Evolutionary conservation across 2,797 vertebrate genomes (phyloP), one percentile per base, ranked within the genome.

Genomic region (Crenuchus spilurus): DNA sequence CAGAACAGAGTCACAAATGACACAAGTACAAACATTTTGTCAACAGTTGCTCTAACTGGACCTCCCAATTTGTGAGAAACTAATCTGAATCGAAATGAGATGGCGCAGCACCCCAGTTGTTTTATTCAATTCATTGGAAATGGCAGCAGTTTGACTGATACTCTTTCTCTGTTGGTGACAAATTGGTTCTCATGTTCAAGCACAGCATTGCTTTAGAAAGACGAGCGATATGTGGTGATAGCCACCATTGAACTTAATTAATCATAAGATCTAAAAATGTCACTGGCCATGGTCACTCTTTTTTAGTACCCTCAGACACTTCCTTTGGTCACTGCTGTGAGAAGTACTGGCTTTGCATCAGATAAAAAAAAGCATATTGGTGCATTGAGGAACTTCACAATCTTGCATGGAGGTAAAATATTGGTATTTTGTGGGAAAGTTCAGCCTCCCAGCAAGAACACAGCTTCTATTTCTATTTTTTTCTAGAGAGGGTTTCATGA

Each of bases 281-380:
- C 78, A 13, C 16, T 83, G 89, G 83, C 84, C 84, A 89, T 88
- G 91, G 88, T 84, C 90, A 76, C 77, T 74, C 87, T n/a, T n/a
- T n/a, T n/a, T n/a, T 89, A 85, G 77, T 85, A 87, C 87, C 86
- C 78, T 60, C 77, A 78, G 78, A 78, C 81, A 83, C 83, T 88
- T 92, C 84, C 88, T 90, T 87, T 89, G 86, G 90, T 87, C 88
- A 80, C 85, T 88, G 88, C 88, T 84, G 86, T 72, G 73, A 74
- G 68, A 87, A 86, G 81, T 84, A 83, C 84, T 81, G 85, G 5
- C 42, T 90, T 84, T 88, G 72, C 84, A 89, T 86, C 49, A 41
- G 80, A 84, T 82, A 83, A 83, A 77, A 83, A 77, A 84, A 83
- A 86, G 81, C 74, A 28, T 28, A 1, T 73, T 42, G 14, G 79